These are phyloP conservation scores for Drosophila borealis DNA, from an alignment of 2,888 invertebrate species.

Conservation along the genomic window DNA sequence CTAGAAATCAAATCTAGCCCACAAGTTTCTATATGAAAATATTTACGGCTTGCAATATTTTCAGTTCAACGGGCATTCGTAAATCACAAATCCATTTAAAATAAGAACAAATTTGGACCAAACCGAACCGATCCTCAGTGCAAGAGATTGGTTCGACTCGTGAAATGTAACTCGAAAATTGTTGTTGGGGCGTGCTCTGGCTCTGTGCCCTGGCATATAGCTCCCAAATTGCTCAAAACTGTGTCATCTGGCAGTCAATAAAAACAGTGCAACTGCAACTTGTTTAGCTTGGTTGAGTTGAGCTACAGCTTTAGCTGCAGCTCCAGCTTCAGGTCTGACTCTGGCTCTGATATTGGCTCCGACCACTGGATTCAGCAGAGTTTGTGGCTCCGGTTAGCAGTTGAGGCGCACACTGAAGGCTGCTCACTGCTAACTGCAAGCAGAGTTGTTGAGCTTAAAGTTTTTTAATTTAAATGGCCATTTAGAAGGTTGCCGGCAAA, in stretches of 20 bases:
- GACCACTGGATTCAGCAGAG: background rate
- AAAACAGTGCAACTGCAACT: conserved; percentile 46
- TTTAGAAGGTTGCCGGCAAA: conserved; percentile 53
- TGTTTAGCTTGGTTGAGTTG: conserved; percentile 23
- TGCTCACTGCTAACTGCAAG: conserved; percentile 35
- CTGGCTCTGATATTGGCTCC: background rate
- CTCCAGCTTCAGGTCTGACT: conserved; percentile 1
- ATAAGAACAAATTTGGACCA: no score
- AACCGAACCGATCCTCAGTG: no score
- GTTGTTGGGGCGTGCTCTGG: no score
- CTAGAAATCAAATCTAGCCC: no score
- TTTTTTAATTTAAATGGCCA: conserved; percentile 70
- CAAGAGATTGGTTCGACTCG: no score
- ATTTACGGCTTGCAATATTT: no score
- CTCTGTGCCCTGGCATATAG: background rate
- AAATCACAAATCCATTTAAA: no score
- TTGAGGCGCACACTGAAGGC: background rate
- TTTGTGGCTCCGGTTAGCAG: background rate
- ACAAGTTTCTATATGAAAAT: no score
- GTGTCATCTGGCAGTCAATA: conserved; percentile 55
- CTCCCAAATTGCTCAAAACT: conserved; percentile 51
- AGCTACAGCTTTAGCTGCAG: conserved; percentile 6
- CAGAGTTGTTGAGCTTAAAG: conserved; percentile 49
- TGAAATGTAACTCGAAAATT: no score
- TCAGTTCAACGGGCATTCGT: no score